These are phyloP conservation scores for Drosophila pachea DNA, from an alignment of 1,140 invertebrate species.

Conservation along the genomic window DNA sequence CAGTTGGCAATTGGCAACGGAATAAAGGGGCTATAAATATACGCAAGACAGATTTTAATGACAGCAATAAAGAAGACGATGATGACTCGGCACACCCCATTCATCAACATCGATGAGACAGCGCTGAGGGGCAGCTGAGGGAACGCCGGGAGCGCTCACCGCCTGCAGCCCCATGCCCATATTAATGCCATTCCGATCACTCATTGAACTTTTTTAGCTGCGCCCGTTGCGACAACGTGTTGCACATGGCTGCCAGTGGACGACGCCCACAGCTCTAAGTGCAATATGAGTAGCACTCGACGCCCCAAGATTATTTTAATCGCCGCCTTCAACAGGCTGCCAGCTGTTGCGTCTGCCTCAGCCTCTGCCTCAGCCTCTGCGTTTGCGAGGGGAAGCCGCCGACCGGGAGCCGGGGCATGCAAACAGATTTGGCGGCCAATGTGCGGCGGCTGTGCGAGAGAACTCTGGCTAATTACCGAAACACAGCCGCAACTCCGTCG, in stretches of 20 bases:
- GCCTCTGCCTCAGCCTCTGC: too few species aligned
- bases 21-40: constrained; percentile 65
- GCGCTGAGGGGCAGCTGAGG: constrained; percentile 6
- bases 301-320: constrained; percentile 67
- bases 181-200: constrained; percentile 28
- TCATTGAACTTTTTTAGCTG: constrained; percentile 61
- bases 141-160: neutral
- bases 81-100: constrained; percentile 72
- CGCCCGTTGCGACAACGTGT: constrained; percentile 68
- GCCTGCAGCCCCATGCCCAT: neutral
- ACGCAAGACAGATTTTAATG: constrained; percentile 67
- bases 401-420: neutral
- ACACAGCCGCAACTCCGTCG: constrained; percentile 8
- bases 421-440: constrained; percentile 10
- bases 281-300: constrained; percentile 73
- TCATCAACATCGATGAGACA: constrained; percentile 67
- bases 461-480: constrained; percentile 29
- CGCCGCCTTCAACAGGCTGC: constrained; percentile 42
- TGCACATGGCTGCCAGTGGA: constrained; percentile 57
- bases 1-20: constrained; percentile 33
- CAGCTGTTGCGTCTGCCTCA: constrained; percentile 24
- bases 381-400: too few species aligned
- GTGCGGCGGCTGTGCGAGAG: neutral
- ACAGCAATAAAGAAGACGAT: constrained; percentile 72
- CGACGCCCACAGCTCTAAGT: constrained; percentile 56